Conservation (phyloP, 1,140 invertebrate genomes). For the Musca domestica region DNA sequence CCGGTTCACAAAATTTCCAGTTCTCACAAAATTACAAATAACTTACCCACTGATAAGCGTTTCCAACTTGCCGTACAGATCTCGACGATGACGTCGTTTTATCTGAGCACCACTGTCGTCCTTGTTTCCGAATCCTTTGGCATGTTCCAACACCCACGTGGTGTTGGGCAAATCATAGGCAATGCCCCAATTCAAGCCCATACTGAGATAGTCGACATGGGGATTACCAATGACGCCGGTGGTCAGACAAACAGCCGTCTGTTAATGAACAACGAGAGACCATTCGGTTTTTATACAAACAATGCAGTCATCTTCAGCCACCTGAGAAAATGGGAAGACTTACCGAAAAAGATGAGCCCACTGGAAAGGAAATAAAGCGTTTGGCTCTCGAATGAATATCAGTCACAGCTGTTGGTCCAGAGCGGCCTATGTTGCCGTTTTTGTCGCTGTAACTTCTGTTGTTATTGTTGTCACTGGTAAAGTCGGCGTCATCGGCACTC, state of each 20-base stretch:
- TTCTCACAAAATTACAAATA: background rate
- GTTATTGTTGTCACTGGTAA: background rate
- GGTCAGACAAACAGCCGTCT: slow-evolving; percentile 48
- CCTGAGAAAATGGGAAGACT: slow-evolving; percentile 28
- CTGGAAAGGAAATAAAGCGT: slow-evolving; percentile 53
- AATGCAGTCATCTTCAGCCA: too few species aligned
- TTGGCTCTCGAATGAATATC: slow-evolving; percentile 39
- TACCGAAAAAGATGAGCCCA: slow-evolving; percentile 53
- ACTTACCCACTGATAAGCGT: slow-evolving; percentile 67
- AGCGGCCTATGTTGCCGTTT: too few species aligned
- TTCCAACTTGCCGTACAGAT: slow-evolving; percentile 69
- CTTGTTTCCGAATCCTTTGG: slow-evolving; percentile 38
- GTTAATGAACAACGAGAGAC: background rate
- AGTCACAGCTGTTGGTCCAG: too few species aligned
- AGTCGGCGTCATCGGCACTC: background rate
- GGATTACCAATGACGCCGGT: slow-evolving; percentile 49
- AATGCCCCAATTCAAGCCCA: slow-evolving; percentile 67
- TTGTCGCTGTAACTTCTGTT: too few species aligned
- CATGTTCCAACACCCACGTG: slow-evolving; percentile 61
- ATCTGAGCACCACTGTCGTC: slow-evolving; percentile 31
- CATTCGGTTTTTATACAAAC: background rate
- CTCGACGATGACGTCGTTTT: slow-evolving; percentile 63
- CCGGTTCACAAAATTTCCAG: too few species aligned
- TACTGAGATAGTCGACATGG: slow-evolving; percentile 45
- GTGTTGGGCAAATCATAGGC: slow-evolving; percentile 72